Percentiles rank a stretch among this genome's conserved stretches.
These are phyloP conservation scores for Thereuonema tuberculata DNA, from an alignment of 1,140 invertebrate genomes.

Conservation along the genomic window DNA sequence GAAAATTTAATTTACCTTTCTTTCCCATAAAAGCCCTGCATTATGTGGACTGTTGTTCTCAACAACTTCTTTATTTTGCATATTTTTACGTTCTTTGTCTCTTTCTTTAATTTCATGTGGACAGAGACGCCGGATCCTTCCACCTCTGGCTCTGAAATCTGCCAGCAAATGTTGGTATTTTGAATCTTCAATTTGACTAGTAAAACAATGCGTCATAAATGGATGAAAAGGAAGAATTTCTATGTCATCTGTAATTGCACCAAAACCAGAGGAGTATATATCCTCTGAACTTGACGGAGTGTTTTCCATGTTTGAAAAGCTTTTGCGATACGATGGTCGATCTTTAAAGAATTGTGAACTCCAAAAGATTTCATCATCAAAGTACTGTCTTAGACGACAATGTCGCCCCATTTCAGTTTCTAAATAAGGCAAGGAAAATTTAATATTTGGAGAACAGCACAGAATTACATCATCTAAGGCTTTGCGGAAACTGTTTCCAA, in stretches of 20 bases:
- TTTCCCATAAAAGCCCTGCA: conserved; percentile 17
- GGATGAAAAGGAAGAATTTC: conserved; percentile 39
- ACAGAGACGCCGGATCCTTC: conserved; percentile 39
- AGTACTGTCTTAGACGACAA: conserved; percentile 58
- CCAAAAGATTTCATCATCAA: conserved; percentile 64
- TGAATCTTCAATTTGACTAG: conserved; percentile 43
- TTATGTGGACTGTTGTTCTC: conserved; percentile 1
- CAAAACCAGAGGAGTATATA: no score
- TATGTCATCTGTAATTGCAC: conserved; percentile 7
- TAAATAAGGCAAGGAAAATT: conserved; percentile 71
- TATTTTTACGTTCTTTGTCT: conserved; percentile 11
- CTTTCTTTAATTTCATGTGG: conserved; percentile 16
- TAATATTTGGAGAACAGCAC: conserved; percentile 72
- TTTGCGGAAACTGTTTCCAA: conserved; percentile 54
- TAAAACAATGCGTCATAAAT: conserved; percentile 55
- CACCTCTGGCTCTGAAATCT: conserved; percentile 71
- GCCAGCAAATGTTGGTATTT: conserved; percentile 45
- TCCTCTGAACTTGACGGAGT: neutral
- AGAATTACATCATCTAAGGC: conserved; percentile 56
- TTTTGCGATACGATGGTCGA: neutral
- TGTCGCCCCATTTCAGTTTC: conserved; percentile 67
- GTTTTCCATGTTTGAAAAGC: neutral
- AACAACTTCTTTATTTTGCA: neutral
- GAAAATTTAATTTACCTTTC: conserved; percentile 14
- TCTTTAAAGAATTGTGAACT: conserved; percentile 37